phyloP scores from a whole-genome alignment of 2,888 invertebrate species.

The Autographa pulchrina region DNA sequence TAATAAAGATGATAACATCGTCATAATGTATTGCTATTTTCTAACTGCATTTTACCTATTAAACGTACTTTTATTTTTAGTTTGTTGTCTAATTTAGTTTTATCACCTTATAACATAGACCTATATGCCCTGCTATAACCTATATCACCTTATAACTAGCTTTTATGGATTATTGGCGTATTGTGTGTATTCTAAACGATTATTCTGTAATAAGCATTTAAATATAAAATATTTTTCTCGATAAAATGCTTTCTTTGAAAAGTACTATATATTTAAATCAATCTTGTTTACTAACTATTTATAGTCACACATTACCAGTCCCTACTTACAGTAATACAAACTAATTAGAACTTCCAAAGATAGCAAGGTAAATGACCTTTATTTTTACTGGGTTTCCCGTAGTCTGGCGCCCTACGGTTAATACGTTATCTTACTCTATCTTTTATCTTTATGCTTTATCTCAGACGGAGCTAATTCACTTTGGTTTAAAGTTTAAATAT shows the following conservation, averaged over 20 bases:
- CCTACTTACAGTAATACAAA: neutral
- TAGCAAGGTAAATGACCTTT: constrained; percentile 3
- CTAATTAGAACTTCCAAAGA: neutral
- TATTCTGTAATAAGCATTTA: too few species aligned
- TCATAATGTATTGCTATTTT: neutral
- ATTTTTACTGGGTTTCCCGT: constrained; percentile 8
- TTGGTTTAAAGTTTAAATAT: constrained; percentile 7
- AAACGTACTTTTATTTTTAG: neutral
- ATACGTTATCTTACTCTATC: constrained; percentile 19
- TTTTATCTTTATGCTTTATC: neutral
- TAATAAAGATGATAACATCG: constrained; percentile 4
- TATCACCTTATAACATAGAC: too few species aligned
- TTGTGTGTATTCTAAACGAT: too few species aligned
- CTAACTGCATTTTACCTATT: neutral
- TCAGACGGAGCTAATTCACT: constrained; percentile 14
- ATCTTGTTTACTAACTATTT: neutral
- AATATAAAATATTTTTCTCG: too few species aligned
- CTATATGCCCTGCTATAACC: too few species aligned
- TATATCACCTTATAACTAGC: too few species aligned
- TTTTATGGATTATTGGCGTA: too few species aligned
- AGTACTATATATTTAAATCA: too few species aligned
- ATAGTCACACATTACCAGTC: constrained; percentile 14
- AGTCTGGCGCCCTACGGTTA: constrained; percentile 11
- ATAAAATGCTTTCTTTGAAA: too few species aligned
- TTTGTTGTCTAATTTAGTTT: neutral